Evolutionary conservation across 2,888 invertebrate genomes (phyloP), one percentile per base, ranked within the genome.

Genomic region (Cantharis lateralis): DNA sequence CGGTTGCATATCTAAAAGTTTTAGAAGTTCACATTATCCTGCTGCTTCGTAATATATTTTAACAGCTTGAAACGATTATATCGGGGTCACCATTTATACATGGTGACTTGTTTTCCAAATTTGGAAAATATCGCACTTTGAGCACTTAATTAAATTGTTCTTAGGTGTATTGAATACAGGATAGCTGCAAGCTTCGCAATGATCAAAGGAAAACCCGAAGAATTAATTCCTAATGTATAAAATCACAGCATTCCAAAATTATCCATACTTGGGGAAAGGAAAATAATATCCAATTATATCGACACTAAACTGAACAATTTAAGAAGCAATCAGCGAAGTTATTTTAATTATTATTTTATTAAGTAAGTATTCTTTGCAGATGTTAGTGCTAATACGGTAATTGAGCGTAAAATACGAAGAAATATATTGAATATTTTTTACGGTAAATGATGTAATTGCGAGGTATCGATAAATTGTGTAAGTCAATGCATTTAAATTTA

Each of bases 401-500:
- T 48, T 48, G 48, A 48, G 48, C 48, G n/a, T 48, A 48, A 48
- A 48, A 48, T 13, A 48, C 48, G 48, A 7, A 48, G n/a, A 48
- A n/a, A 48, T 4, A 48, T n/a, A 48, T 48, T 48, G n/a, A 48
- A 48, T 48, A 48, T 48, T 48, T 48, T 48, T 48, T 48, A 48
- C 48, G 48, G n/a, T n/a, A 9, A 48, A 48, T 48, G 48, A 48
- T 9, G 48, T 48, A 48, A 48, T 48, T 48, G 48, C 48, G n/a
- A 48, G 7, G 48, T 48, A 71, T 62, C 71, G 71, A 62, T 69
- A 62, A 71, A 63, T 71, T 71, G 71, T 63, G 48, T 9, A 48
- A 48, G 68, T 72, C 32, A 72, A 66, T 62, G 64, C 70, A 70
- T 64, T 72, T 28, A 70, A 74, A 64, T 70, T 68, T 77, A 73